Evolutionary conservation across 2,113 vertebrate genomes (phyloP).

Genomic region (Turnix velox): DNA sequence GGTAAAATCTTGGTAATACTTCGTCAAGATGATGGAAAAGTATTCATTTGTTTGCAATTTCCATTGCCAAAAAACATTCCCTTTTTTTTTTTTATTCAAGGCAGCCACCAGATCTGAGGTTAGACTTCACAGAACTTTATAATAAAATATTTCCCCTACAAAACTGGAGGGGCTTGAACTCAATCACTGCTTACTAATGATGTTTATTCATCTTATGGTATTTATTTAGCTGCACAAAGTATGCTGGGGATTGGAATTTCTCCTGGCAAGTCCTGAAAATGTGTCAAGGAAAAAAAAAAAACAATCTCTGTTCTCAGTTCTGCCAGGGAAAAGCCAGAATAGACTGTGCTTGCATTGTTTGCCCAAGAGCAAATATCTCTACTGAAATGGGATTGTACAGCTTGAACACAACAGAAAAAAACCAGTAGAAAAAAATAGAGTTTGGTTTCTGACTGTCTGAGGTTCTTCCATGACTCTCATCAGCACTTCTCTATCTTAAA

Average conservation of each 20-base stretch:
- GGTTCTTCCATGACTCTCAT: not conserved
- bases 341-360: not conserved
- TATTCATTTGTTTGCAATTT: not conserved
- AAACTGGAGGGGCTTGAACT: not conserved
- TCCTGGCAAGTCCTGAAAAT: not conserved
- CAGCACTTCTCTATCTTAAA: not conserved
- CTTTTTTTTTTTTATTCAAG: not conserved
- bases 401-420: not conserved
- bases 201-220: not conserved
- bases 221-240: slow-evolving; percentile 25
- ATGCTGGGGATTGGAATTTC: not conserved
- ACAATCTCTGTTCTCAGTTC: not conserved
- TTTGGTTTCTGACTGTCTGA: not conserved
- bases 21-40: not conserved
- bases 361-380: not conserved
- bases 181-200: not conserved
- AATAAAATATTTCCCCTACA: slow-evolving; percentile 7
- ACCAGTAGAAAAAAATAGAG: not conserved
- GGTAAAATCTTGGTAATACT: not conserved
- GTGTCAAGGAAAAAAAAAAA: slow-evolving; percentile 18
- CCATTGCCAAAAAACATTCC: not conserved
- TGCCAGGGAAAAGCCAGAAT: not conserved
- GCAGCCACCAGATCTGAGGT: not conserved
- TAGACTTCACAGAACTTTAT: not conserved
- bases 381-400: not conserved